Evolutionary conservation across 2,888 invertebrate genomes (phyloP).

Genomic region (Hemithea aestivaria): DNA sequence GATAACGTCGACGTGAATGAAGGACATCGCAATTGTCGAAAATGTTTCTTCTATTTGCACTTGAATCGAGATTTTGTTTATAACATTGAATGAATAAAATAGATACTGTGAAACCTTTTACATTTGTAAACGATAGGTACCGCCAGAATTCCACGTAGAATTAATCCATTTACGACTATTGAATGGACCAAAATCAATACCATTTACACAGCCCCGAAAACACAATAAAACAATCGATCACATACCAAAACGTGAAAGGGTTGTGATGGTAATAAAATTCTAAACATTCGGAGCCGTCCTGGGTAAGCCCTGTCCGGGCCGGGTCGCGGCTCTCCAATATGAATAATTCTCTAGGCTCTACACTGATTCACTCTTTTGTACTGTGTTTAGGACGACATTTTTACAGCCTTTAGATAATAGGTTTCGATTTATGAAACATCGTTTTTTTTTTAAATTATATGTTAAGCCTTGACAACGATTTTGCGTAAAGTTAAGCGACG

Average conservation of each 20-base stretch:
- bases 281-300: constrained; percentile 39
- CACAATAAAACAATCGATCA: constrained; percentile 20
- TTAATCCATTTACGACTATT: no score
- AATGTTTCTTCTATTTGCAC: no score
- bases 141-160: no score
- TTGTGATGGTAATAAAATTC: constrained; percentile 40
- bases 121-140: no score
- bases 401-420: constrained; percentile 41
- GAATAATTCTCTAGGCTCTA: constrained; percentile 60
- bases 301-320: constrained; percentile 19
- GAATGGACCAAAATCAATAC: background rate
- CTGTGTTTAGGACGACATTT: constrained; percentile 51
- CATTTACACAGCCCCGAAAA: constrained; percentile 6
- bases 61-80: no score
- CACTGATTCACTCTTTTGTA: constrained; percentile 58
- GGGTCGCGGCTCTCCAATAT: constrained; percentile 41
- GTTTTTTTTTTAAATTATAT: no score
- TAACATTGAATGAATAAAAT: no score
- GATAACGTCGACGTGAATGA: no score
- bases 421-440: background rate
- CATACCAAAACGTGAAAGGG: constrained; percentile 29
- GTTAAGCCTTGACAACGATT: no score
- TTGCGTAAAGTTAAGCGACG: no score
- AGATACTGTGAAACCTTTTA: no score
- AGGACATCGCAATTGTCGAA: no score